Conservation (phyloP, 2,113 vertebrate genomes). For the Vombatus ursinus region DNA sequence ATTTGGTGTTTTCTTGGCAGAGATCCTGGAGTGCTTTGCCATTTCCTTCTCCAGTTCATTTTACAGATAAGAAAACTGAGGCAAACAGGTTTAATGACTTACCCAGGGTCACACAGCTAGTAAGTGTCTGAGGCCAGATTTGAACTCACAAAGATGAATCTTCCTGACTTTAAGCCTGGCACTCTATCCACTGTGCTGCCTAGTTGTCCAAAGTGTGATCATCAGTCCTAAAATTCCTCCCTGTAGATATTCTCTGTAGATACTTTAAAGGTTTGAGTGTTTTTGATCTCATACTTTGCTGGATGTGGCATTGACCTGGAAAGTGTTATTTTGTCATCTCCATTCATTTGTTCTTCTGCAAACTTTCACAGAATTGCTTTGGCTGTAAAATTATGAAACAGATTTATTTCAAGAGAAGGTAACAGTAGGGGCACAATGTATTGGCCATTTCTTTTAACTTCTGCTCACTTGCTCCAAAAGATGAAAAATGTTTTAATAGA, state of each 20-base stretch:
- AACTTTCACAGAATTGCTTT: slow-evolving; percentile 7
- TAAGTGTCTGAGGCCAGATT: background rate
- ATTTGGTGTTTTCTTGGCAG: background rate
- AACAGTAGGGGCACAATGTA: background rate
- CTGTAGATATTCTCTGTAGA: background rate
- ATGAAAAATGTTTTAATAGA: slow-evolving; percentile 33
- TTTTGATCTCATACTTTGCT: background rate
- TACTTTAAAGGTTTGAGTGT: background rate
- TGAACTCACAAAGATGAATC: background rate
- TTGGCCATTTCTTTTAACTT: slow-evolving; percentile 12
- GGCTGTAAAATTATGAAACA: background rate
- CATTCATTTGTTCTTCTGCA: background rate
- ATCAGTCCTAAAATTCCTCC: background rate
- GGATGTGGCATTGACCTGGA: background rate
- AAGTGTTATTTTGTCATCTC: background rate
- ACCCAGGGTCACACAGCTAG: background rate
- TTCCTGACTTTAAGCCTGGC: background rate
- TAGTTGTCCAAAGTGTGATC: background rate
- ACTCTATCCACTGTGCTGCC: background rate
- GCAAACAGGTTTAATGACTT: background rate
- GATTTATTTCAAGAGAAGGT: background rate
- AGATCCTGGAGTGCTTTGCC: background rate
- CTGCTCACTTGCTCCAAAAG: background rate
- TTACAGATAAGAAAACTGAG: background rate
- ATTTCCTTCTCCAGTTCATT: background rate